Evolutionary conservation across 2,113 vertebrate genomes (phyloP), one percentile per base, ranked within the genome.

Genomic region (Symphodus melops): DNA sequence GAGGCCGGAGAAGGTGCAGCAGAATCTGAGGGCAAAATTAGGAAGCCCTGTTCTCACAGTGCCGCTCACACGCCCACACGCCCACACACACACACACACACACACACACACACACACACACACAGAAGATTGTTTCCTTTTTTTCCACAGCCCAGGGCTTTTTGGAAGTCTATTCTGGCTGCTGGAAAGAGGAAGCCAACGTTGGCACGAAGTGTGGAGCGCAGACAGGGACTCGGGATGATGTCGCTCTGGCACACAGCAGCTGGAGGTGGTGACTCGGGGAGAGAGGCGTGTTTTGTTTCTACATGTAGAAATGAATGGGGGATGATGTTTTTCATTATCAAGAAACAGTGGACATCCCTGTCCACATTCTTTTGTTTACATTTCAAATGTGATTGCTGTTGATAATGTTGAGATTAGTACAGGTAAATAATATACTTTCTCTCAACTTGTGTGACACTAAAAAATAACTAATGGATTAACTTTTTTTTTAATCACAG

Each of bases 91-190:
- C n/a, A n/a, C n/a, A n/a, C n/a, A n/a, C n/a, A n/a, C n/a, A n/a
- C n/a, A n/a, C 52, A 42, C 60, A 80, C 84, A 44, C 64, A 20
- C 48, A 64, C 28, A 49, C 79, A 63, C 68, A 81, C 82, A 79
- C 69, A 81, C 64, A 87, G 28, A 82, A 52, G 4, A 68, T 67
- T n/a, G n/a, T n/a, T n/a, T n/a, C n/a, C n/a, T 82, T 81, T 77
- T 84, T 91, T 91, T 88, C 86, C 77, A 83, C 72, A 74, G 87
- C 89, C 75, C 77, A 61, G 52, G 66, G 80, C 81, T 89, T 76
- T 86, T 88, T 85, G 85, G 68, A 82, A 82, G 74, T 62, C 73
- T 84, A 82, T 85, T 85, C 86, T 66, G 77, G 59, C 85, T 84
- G 53, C 75, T 88, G 88, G 75, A 89, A 86, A 86, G 54, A 49